Percentiles rank a stretch among this genome's conserved stretches.
Conservation (phyloP, 1,140 invertebrate genomes). For the Hesperophylax magnus region DNA sequence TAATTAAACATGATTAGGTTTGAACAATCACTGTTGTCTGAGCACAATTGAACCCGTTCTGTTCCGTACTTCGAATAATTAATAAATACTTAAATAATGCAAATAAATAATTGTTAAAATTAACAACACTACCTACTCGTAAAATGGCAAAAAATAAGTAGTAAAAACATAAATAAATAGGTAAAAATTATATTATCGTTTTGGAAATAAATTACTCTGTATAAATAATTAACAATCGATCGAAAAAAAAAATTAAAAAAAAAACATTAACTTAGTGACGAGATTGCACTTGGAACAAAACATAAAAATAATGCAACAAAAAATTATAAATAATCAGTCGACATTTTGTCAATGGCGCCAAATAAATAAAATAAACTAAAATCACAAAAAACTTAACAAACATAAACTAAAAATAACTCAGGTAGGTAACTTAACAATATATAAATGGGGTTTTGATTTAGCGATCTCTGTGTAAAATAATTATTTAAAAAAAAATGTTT, state of each 20-base stretch:
- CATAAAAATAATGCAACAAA: background rate
- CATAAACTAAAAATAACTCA: background rate
- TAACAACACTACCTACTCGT: background rate
- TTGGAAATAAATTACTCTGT: too few relatives aligned
- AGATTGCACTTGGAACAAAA: conserved; percentile 44
- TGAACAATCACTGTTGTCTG: too few relatives aligned
- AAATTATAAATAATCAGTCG: conserved; percentile 43
- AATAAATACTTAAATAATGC: background rate
- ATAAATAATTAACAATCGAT: too few relatives aligned
- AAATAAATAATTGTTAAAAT: conserved; percentile 5
- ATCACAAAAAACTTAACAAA: conserved; percentile 35
- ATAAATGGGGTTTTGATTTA: too few relatives aligned
- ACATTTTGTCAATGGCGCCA: conserved; percentile 36
- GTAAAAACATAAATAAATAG: conserved; percentile 18
- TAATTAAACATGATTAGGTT: too few relatives aligned
- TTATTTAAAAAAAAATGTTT: conserved; percentile 31
- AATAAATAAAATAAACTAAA: conserved; percentile 44
- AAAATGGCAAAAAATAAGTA: conserved; percentile 6
- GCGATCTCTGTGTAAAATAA: background rate
- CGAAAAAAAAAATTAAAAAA: conserved; percentile 53
- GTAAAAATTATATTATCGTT: conserved; percentile 19
- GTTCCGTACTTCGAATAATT: background rate
- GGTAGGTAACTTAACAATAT: too few relatives aligned
- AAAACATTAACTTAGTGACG: conserved; percentile 49
- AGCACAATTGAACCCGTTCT: background rate